Conservation (phyloP, 2,113 vertebrate species). For the Trachemys scripta region DNA sequence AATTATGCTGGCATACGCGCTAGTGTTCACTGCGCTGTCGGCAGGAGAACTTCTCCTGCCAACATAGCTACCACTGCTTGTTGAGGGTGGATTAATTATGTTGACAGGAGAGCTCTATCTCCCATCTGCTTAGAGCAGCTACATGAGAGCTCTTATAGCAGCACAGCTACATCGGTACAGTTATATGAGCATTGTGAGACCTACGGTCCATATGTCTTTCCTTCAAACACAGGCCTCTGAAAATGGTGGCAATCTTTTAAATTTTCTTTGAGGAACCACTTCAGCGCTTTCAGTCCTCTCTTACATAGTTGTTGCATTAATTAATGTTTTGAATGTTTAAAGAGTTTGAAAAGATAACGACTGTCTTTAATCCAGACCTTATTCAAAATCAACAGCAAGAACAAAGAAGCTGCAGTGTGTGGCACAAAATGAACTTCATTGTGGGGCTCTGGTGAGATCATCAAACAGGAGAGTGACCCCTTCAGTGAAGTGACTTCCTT, state of each 20-base stretch:
- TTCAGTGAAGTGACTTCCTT: not conserved
- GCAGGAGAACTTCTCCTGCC: no score
- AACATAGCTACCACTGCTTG: no score
- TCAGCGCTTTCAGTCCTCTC: not conserved
- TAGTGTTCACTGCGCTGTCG: no score
- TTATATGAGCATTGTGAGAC: not conserved
- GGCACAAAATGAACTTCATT: constrained; percentile 5
- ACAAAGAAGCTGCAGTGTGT: not conserved
- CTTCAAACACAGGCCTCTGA: not conserved
- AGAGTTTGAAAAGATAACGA: not conserved
- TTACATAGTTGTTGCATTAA: not conserved
- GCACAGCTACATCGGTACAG: no score
- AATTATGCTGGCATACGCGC: no score
- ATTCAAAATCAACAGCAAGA: not conserved
- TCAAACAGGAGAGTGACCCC: not conserved
- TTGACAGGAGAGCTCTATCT: no score
- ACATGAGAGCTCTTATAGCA: no score
- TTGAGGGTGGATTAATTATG: no score
- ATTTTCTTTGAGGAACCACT: constrained; percentile 27
- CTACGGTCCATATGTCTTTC: not conserved
- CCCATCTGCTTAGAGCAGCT: no score
- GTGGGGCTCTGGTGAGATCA: constrained; percentile 25
- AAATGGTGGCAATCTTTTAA: not conserved
- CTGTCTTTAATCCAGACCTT: not conserved
- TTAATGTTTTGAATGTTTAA: constrained; percentile 43